phyloP scores from a whole-genome alignment of 2,113 vertebrate genomes.

The Noctilio leporinus region DNA sequence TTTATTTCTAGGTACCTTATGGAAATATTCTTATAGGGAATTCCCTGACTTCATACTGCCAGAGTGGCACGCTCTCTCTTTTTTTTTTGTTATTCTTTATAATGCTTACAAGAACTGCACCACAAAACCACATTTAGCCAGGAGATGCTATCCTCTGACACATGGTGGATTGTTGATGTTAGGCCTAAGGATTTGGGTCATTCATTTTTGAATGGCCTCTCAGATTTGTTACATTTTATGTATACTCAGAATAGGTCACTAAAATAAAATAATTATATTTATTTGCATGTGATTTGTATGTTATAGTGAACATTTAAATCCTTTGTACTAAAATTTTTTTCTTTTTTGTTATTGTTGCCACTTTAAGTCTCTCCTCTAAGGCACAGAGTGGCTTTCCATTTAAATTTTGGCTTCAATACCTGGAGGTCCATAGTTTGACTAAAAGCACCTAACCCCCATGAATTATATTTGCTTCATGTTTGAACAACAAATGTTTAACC shows the following conservation, averaged over 20 bases:
- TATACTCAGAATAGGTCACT: constrained; percentile 27
- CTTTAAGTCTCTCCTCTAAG: constrained; percentile 26
- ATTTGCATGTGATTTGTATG: constrained; percentile 60
- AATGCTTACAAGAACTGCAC: background rate
- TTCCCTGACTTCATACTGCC: background rate
- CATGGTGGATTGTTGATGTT: background rate
- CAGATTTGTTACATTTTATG: constrained; percentile 11
- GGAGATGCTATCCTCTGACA: background rate
- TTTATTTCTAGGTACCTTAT: constrained; percentile 51
- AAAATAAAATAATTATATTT: constrained; percentile 52
- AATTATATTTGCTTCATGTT: constrained; percentile 72
- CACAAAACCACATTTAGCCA: background rate
- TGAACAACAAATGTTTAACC: constrained; percentile 74
- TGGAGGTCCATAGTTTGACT: constrained; percentile 33
- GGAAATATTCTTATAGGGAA: constrained; percentile 3
- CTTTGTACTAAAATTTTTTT: background rate
- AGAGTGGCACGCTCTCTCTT: background rate
- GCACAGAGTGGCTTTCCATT: constrained; percentile 32
- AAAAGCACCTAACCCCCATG: constrained; percentile 57
- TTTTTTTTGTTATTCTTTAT: background rate
- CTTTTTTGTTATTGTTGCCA: constrained; percentile 13
- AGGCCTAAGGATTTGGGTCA: constrained; percentile 3
- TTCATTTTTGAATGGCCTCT: constrained; percentile 1
- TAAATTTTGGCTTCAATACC: constrained; percentile 43
- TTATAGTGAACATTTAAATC: constrained; percentile 55